Percentiles rank a stretch among this genome's conserved stretches.
phyloP scores from a whole-genome alignment of 2,797 vertebrate genomes.

The Coluber constrictor region DNA sequence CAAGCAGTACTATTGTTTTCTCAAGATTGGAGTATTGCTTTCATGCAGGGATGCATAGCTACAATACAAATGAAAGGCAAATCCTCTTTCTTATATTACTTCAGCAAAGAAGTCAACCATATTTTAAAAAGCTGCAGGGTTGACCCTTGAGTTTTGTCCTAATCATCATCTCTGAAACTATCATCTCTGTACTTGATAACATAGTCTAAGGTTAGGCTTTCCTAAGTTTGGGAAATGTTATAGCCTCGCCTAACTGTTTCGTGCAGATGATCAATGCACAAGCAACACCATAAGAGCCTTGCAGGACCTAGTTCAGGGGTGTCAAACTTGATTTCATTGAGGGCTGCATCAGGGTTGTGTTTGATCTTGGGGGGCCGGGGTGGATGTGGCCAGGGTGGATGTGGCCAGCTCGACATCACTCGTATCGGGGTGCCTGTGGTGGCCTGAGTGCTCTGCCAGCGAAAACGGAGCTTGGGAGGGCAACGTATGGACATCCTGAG shows the following conservation, averaged over 20 bases:
- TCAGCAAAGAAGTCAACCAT: not conserved
- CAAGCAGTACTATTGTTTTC: not conserved
- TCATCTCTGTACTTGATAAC: not conserved
- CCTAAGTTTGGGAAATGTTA: not conserved
- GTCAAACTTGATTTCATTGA: too few species aligned
- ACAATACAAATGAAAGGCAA: not conserved
- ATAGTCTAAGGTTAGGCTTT: not conserved
- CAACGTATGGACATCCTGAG: too few species aligned
- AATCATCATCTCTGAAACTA: not conserved
- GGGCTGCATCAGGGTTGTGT: too few species aligned
- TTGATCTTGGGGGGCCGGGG: too few species aligned
- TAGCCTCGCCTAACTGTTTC: not conserved
- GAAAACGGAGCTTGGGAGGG: too few species aligned
- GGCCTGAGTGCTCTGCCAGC: too few species aligned
- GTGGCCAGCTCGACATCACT: too few species aligned
- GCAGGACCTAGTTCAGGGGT: not conserved
- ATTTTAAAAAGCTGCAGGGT: too few species aligned
- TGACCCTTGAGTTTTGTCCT: not conserved
- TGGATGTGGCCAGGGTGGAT: too few species aligned
- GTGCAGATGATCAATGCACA: not conserved
- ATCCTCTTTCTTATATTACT: not conserved
- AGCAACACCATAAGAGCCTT: not conserved
- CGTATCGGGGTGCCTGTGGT: too few species aligned
- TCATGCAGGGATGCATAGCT: not conserved
- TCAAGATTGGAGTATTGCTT: not conserved